Percentiles rank a stretch among this genome's conserved stretches.
phyloP scores from a whole-genome alignment of 2,888 invertebrate genomes.

The Latrodectus hesperus region DNA sequence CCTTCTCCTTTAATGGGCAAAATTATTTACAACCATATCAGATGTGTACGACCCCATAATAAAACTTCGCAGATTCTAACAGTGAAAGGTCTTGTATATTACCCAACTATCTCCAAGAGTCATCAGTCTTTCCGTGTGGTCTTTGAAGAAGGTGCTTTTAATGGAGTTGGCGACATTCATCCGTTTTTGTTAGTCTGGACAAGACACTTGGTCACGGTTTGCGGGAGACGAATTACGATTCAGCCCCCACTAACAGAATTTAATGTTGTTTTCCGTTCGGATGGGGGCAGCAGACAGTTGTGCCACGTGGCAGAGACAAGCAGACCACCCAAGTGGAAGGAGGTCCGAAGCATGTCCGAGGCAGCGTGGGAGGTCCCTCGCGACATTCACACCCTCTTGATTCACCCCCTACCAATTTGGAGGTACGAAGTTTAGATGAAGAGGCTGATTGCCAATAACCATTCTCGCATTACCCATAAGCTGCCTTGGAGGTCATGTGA shows the following conservation, averaged over 20 bases:
- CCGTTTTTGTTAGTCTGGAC: neutral
- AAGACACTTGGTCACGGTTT: slow-evolving; percentile 5
- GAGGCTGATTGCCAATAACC: too few relatives aligned
- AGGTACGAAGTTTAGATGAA: neutral
- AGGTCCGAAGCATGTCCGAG: neutral
- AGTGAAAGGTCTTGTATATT: too few relatives aligned
- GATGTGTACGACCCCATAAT: too few relatives aligned
- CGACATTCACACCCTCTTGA: slow-evolving; percentile 38
- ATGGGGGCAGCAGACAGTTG: neutral
- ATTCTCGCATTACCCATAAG: too few relatives aligned
- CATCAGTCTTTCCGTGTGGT: neutral
- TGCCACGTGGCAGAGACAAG: slow-evolving; percentile 41
- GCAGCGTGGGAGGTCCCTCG: slow-evolving; percentile 25
- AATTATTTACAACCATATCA: too few relatives aligned
- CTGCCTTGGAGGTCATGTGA: too few relatives aligned
- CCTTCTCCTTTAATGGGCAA: too few relatives aligned
- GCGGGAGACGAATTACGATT: neutral
- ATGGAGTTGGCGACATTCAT: neutral
- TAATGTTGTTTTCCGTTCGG: too few relatives aligned
- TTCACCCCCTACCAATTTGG: slow-evolving; percentile 19
- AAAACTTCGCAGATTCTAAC: too few relatives aligned
- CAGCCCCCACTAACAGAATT: too few relatives aligned
- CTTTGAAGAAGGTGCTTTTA: neutral
- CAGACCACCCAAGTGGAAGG: slow-evolving; percentile 37
- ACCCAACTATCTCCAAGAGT: too few relatives aligned